Percentiles rank a stretch among this genome's conserved stretches.
Evolutionary conservation across 2,113 vertebrate genomes (phyloP).

Genomic region (Probosciger aterrimus): DNA sequence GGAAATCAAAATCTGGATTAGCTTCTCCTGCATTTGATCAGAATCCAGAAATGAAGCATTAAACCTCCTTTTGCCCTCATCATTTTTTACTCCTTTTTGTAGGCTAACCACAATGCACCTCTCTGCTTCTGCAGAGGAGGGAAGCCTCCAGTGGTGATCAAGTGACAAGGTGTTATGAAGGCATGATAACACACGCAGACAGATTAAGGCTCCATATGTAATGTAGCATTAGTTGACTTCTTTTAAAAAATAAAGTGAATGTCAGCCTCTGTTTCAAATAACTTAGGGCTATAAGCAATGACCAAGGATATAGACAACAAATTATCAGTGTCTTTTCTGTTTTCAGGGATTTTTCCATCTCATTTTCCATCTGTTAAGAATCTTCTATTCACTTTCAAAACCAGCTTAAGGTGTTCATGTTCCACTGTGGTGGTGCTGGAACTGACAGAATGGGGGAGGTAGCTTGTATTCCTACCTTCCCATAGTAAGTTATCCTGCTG

Average conservation of each 20-base stretch:
- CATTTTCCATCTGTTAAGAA: background rate
- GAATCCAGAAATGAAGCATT: background rate
- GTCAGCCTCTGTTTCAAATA: background rate
- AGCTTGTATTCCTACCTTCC: background rate
- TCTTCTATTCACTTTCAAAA: background rate
- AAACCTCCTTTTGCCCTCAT: background rate
- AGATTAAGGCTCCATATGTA: background rate
- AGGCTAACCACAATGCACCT: background rate
- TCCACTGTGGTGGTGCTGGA: background rate
- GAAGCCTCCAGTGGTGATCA: background rate
- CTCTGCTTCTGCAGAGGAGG: background rate
- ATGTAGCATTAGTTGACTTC: background rate
- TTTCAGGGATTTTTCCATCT: background rate
- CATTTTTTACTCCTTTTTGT: background rate
- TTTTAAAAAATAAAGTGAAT: background rate
- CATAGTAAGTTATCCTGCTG: background rate
- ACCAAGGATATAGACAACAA: background rate
- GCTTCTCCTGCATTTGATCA: background rate
- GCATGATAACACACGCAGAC: background rate
- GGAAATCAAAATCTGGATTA: background rate
- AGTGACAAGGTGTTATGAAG: background rate
- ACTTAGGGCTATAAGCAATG: background rate
- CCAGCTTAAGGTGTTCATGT: background rate
- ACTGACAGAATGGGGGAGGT: background rate
- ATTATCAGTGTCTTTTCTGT: background rate